Evolutionary conservation across 2,888 invertebrate genomes (phyloP), one percentile per base, ranked within the genome.

Genomic region (Lapara coniferarum): DNA sequence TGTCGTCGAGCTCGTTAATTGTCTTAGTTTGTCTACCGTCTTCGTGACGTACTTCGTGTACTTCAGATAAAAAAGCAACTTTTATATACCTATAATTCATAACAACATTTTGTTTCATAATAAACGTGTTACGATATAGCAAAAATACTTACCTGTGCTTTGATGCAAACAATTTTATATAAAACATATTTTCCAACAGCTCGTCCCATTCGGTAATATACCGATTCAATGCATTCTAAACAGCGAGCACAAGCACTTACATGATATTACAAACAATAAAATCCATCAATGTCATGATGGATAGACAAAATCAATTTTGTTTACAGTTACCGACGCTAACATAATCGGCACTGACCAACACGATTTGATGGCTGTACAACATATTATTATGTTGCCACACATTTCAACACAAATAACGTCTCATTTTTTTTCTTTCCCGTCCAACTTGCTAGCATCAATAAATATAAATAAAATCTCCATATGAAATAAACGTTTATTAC

Each of bases 1-100:
- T 90, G 90, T 92, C 91, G 88, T 88, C 91, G 82, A 82, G 84
- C 83, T 83, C 88, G 88, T 90, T 92, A 90, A 92, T 91, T 91
- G 89, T 89, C 87, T 89, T 85, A 81, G 81, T 77, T 77, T 78
- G 80, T 79, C 81, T 78, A 81, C 83, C 83, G 84, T 75, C 85
- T 85, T 83, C 82, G 73, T 78, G 75, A 77, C 79, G 53, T 55
- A 55, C 10, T 19, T 55, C 53, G 79, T 84, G 80, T 80, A 78
- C 84, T 84, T 84, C 84, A 84, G 83, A 83, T 78, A 78, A 86
- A 82, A 85, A 75, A 81, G 75, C 81, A 80, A 84, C 81, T 85
- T 85, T 84, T 81, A 75, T 79, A 76, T 80, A 85, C 83, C 79
- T 85, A 83, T 89, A 88, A 89, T 85, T 84, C 82, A 84, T 82